A percentile compares a stretch with the other conserved stretches of the same genome.
Evolutionary conservation across 2,113 vertebrate species (phyloP).

Genomic region (Ranitomeya variabilis): DNA sequence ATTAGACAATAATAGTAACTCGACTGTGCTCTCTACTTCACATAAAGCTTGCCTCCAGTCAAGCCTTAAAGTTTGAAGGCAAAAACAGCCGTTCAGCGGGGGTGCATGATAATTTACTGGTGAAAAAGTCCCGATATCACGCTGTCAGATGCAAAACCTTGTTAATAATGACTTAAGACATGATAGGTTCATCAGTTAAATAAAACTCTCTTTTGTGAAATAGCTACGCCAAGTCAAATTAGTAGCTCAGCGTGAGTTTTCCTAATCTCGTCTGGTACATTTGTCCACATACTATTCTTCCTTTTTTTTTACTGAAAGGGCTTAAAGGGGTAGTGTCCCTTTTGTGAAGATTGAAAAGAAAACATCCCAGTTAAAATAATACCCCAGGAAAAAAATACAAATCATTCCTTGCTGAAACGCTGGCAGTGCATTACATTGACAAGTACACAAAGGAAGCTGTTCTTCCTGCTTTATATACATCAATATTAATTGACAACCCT

Average conservation of each 20-base stretch:
- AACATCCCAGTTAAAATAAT: conserved; percentile 56
- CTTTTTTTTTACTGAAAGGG: conserved; percentile 47
- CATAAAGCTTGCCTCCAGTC: conserved; percentile 4
- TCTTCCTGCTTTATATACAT: conserved; percentile 5
- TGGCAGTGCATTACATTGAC: conserved; percentile 33
- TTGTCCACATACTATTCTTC: conserved; percentile 55
- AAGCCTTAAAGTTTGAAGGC: conserved; percentile 27
- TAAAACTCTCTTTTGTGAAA: conserved; percentile 60
- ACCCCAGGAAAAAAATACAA: conserved; percentile 37
- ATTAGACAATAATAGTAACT: not conserved
- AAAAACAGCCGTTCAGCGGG: conserved; percentile 42
- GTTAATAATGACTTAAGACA: conserved; percentile 60
- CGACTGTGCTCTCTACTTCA: not conserved
- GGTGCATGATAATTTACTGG: conserved; percentile 45
- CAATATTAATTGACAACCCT: not conserved
- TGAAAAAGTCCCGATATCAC: conserved; percentile 49
- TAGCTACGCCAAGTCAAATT: conserved; percentile 59
- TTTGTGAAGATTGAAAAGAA: conserved; percentile 52
- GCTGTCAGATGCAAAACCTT: conserved; percentile 58
- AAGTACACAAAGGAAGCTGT: conserved; percentile 6
- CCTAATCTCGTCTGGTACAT: conserved; percentile 60
- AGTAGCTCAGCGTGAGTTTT: conserved; percentile 57
- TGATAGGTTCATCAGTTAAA: conserved; percentile 60
- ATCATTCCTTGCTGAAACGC: conserved; percentile 33
- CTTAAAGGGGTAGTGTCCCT: conserved; percentile 54